Evolutionary conservation across 2,888 invertebrate species (phyloP).

Genomic region (Acanthosoma haemorrhoidale): DNA sequence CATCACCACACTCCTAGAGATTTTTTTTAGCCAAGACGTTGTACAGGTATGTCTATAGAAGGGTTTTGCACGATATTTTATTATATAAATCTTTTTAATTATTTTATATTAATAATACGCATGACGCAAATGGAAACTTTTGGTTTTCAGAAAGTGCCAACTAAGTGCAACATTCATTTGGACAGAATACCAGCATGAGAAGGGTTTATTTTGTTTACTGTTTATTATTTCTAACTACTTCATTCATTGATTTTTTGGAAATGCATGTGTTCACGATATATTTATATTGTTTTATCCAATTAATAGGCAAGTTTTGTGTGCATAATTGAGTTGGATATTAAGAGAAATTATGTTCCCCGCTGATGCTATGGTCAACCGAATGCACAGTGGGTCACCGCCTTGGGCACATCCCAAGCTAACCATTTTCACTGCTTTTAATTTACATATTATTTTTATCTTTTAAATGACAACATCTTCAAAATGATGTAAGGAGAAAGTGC

Average conservation of each 20-base stretch:
- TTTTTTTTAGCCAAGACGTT: background rate
- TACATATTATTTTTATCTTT: too few relatives aligned
- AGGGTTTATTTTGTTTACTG: background rate
- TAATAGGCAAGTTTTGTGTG: too few relatives aligned
- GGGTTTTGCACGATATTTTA: conserved; percentile 8
- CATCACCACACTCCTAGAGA: background rate
- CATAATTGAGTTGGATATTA: too few relatives aligned
- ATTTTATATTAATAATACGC: conserved; percentile 1
- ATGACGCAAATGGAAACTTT: conserved; percentile 6
- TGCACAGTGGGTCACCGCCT: too few relatives aligned
- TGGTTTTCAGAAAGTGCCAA: background rate
- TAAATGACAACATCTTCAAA: too few relatives aligned
- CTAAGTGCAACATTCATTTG: conserved; percentile 19
- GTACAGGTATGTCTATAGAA: background rate
- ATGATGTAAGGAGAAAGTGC: too few relatives aligned
- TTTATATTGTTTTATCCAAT: too few relatives aligned
- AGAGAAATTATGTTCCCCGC: too few relatives aligned
- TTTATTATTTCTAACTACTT: conserved; percentile 6
- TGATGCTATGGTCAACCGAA: too few relatives aligned
- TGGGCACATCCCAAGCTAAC: too few relatives aligned
- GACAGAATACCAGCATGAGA: conserved; percentile 20
- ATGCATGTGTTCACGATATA: background rate
- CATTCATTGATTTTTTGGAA: background rate
- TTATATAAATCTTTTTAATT: background rate
- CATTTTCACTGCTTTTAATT: too few relatives aligned